These are phyloP conservation scores for Paramuricea clavata DNA, from an alignment of 92 coral and sea anemone species.

Conservation along the genomic window DNA sequence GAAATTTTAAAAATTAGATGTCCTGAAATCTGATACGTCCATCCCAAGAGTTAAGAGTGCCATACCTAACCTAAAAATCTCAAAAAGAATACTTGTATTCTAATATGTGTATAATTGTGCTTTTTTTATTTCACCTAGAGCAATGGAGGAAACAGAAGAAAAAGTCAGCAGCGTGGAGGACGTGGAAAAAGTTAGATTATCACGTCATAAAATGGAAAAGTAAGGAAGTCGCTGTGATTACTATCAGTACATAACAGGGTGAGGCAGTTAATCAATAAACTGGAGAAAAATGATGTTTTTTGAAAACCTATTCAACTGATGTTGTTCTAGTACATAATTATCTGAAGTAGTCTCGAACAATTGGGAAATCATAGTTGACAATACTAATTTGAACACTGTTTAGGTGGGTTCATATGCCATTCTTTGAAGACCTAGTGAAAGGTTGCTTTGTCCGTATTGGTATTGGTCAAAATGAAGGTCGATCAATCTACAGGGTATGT, in stretches of 20 bases:
- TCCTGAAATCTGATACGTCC: no score
- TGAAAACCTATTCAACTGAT: no score
- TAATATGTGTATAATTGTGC: background rate
- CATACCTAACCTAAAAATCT: no score
- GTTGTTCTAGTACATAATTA: no score
- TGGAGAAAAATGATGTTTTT: no score
- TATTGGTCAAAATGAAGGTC: constrained; percentile 93
- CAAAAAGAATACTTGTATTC: background rate
- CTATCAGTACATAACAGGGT: no score
- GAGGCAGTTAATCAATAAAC: no score
- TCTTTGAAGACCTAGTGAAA: constrained; percentile 72
- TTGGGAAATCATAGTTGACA: no score
- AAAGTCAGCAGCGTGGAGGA: constrained; percentile 77
- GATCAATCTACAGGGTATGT: constrained; percentile 93
- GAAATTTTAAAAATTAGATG: no score
- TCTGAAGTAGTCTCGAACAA: no score
- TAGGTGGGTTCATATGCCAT: constrained; percentile 99
- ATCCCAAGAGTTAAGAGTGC: no score
- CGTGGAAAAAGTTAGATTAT: constrained; percentile 87
- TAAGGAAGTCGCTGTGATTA: no score
- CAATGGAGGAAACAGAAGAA: constrained; percentile 71
- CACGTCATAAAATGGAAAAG: constrained; percentile 97
- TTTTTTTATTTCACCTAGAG: constrained; percentile 39
- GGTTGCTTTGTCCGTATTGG: constrained; percentile 97
- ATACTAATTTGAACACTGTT: background rate